phyloP scores from a whole-genome alignment of 2,888 invertebrate genomes.

The Flexamia atlantica region DNA sequence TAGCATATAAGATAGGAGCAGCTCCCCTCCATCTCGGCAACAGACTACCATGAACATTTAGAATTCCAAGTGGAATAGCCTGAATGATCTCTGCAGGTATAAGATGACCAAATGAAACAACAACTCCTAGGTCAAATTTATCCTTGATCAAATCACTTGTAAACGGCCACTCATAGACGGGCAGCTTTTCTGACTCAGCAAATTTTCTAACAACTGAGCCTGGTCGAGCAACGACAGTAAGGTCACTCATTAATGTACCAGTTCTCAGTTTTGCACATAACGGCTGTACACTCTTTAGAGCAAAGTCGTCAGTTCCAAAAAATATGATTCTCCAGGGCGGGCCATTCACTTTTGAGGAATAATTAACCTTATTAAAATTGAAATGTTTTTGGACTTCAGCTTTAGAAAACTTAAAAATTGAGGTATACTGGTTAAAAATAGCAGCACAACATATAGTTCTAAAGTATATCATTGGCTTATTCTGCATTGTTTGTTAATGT shows the following conservation, averaged over 20 bases:
- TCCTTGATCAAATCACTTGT: slow-evolving; percentile 74
- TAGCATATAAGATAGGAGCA: slow-evolving; percentile 91
- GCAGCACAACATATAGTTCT: slow-evolving; percentile 28
- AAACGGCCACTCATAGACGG: slow-evolving; percentile 83
- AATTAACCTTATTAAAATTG: neutral
- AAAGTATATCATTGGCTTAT: slow-evolving; percentile 13
- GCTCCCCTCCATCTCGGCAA: slow-evolving; percentile 96
- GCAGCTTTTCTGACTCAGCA: slow-evolving; percentile 80
- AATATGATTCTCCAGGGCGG: slow-evolving; percentile 84
- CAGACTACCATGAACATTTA: slow-evolving; percentile 96
- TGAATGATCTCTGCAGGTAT: slow-evolving; percentile 87
- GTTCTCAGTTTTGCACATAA: slow-evolving; percentile 80
- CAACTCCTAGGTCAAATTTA: slow-evolving; percentile 90
- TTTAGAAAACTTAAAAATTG: slow-evolving; percentile 26
- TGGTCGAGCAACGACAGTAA: slow-evolving; percentile 86
- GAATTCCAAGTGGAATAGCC: slow-evolving; percentile 90
- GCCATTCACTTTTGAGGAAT: slow-evolving; percentile 65
- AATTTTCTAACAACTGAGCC: slow-evolving; percentile 79
- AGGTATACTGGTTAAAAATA: slow-evolving; percentile 33
- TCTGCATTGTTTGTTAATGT: neutral
- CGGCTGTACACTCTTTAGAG: slow-evolving; percentile 84
- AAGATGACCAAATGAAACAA: slow-evolving; percentile 96
- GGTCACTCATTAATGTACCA: slow-evolving; percentile 76
- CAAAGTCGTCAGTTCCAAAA: slow-evolving; percentile 92
- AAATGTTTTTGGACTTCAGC: slow-evolving; percentile 24